phyloP scores from a whole-genome alignment of 2,113 vertebrate species.

The Morone saxatilis region DNA sequence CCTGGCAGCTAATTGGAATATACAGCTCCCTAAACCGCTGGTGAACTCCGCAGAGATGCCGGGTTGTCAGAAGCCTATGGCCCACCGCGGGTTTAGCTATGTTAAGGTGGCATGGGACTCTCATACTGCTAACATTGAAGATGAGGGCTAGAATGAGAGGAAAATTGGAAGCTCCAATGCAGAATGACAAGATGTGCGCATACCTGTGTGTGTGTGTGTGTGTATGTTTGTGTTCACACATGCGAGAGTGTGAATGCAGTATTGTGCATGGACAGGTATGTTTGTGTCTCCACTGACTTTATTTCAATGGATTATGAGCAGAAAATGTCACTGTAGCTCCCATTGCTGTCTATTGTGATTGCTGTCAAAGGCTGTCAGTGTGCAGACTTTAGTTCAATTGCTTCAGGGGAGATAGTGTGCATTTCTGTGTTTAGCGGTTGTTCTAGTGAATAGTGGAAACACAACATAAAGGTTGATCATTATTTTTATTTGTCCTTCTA shows the following conservation, averaged over 20 bases:
- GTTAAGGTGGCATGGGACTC: constrained; percentile 71
- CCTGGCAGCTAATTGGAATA: constrained; percentile 81
- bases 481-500: neutral
- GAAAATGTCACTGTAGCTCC: constrained; percentile 38
- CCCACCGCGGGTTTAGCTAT: constrained; percentile 54
- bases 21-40: constrained; percentile 76
- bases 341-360: constrained; percentile 40
- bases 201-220: constrained; percentile 21
- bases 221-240: neutral
- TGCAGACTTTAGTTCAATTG: constrained; percentile 24
- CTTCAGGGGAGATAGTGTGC: constrained; percentile 11
- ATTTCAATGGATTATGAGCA: constrained; percentile 43
- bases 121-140: constrained; percentile 65
- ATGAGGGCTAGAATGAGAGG: constrained; percentile 67
- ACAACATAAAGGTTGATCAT: constrained; percentile 18
- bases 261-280: constrained; percentile 32
- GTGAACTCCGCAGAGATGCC: constrained; percentile 71
- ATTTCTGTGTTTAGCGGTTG: constrained; percentile 24
- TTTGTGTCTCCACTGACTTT: constrained; percentile 26
- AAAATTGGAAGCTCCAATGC: constrained; percentile 50
- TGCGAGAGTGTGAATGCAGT: neutral
- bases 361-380: constrained; percentile 45
- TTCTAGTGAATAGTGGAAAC: constrained; percentile 1
- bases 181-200: constrained; percentile 41
- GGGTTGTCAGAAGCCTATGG: constrained; percentile 68